These are phyloP conservation scores for Scelioninae gen. 1 DNA, from an alignment of 2,888 invertebrate species.

Conservation along the genomic window DNA sequence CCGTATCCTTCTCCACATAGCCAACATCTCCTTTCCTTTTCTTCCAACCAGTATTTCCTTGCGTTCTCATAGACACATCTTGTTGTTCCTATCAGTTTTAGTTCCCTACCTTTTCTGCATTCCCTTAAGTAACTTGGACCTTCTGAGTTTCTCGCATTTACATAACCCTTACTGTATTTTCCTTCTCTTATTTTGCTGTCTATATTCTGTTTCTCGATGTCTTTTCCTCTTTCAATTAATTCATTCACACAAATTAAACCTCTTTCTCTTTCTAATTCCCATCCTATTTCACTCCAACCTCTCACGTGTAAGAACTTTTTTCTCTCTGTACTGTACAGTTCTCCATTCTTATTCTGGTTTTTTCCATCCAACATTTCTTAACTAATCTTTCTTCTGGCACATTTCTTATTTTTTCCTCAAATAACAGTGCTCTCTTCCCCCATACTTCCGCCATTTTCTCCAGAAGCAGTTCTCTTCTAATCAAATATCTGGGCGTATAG, in stretches of 20 bases:
- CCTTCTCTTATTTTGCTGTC: conserved; percentile 1
- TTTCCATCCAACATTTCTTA: conserved; percentile 3
- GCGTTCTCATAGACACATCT: not conserved
- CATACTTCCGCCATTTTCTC: not conserved
- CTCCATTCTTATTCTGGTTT: not conserved
- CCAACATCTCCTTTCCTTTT: not conserved
- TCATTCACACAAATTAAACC: not conserved
- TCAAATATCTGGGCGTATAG: conserved; percentile 9
- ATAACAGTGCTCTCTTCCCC: not conserved
- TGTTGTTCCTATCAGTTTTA: conserved; percentile 2
- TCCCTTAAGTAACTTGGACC: not conserved
- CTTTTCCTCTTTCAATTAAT: not conserved
- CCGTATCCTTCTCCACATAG: not conserved
- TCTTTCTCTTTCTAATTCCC: not conserved
- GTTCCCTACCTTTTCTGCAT: not conserved
- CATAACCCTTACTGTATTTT: not conserved
- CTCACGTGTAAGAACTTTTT: not conserved
- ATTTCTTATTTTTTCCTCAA: conserved; percentile 1
- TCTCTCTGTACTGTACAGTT: conserved; percentile 2
- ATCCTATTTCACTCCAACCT: conserved; percentile 10
- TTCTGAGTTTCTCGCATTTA: not conserved
- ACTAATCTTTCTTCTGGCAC: not conserved
- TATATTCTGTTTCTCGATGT: not conserved
- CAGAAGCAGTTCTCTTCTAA: not conserved
- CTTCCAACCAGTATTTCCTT: not conserved